These are phyloP conservation scores for Nasonia longicornis DNA, from an alignment of 1,140 invertebrate genomes.

Conservation along the genomic window DNA sequence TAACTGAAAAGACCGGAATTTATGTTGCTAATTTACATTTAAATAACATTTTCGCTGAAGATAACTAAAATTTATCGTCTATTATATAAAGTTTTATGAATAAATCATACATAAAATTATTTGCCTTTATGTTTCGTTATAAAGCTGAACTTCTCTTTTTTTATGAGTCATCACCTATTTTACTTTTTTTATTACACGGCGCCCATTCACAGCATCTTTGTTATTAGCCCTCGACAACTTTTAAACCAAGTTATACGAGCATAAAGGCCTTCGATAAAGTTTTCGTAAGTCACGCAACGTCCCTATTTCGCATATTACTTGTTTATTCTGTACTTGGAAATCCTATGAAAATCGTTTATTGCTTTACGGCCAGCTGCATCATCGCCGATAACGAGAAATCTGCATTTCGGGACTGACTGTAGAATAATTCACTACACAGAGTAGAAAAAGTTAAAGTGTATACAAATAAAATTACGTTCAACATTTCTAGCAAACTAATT, in stretches of 20 bases:
- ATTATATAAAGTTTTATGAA: slow-evolving; percentile 46
- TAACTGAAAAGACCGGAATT: slow-evolving; percentile 45
- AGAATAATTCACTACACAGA: too few species aligned
- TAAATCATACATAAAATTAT: slow-evolving; percentile 47
- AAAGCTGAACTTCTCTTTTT: slow-evolving; percentile 41
- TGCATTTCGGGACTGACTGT: not conserved
- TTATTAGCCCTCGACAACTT: slow-evolving; percentile 43
- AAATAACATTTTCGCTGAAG: slow-evolving; percentile 47
- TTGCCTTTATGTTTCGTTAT: slow-evolving; percentile 45
- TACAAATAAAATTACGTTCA: not conserved
- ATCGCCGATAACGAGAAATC: not conserved
- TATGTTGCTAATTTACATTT: slow-evolving; percentile 48
- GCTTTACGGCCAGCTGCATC: not conserved
- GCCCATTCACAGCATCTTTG: slow-evolving; percentile 37
- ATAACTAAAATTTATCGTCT: slow-evolving; percentile 48
- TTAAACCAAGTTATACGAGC: slow-evolving; percentile 35
- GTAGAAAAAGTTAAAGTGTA: too few species aligned
- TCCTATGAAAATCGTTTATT: not conserved
- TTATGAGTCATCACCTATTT: slow-evolving; percentile 43
- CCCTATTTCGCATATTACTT: slow-evolving; percentile 14
- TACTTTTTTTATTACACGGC: slow-evolving; percentile 37
- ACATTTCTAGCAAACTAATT: not conserved
- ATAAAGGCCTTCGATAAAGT: slow-evolving; percentile 36
- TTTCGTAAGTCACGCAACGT: slow-evolving; percentile 34
- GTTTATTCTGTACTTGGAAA: slow-evolving; percentile 28